These are phyloP conservation scores for Ambastaia sidthimunki DNA, from an alignment of 2,797 vertebrate genomes.

Conservation along the genomic window DNA sequence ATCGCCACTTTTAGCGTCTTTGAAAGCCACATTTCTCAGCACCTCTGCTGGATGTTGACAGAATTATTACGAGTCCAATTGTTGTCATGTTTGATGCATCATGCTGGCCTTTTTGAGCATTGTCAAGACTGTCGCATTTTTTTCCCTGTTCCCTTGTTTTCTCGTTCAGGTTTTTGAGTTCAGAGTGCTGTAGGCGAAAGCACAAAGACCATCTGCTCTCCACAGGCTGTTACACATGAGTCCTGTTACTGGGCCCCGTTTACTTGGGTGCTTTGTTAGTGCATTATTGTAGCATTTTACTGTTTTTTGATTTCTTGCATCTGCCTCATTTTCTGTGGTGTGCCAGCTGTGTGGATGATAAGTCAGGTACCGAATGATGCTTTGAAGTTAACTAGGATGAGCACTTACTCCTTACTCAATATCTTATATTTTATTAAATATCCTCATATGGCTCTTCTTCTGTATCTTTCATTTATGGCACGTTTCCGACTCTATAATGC, in stretches of 20 bases:
- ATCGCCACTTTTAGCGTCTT: background rate
- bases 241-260: constrained; percentile 59
- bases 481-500: background rate
- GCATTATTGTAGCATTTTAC: constrained; percentile 19
- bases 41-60: constrained; percentile 30
- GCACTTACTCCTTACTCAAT: constrained; percentile 7
- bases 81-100: constrained; percentile 42
- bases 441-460: constrained; percentile 7
- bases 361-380: constrained; percentile 46
- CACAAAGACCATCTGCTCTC: constrained; percentile 63
- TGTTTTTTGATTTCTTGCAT: constrained; percentile 41
- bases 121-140: constrained; percentile 52
- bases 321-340: constrained; percentile 44
- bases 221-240: constrained; percentile 64
- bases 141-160: constrained; percentile 35
- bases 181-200: constrained; percentile 61
- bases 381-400: constrained; percentile 21
- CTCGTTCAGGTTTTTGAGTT: constrained; percentile 50
- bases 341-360: constrained; percentile 42
- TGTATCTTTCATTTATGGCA: background rate
- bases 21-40: constrained; percentile 12
- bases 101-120: constrained; percentile 36
- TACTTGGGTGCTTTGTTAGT: constrained; percentile 48
- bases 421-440: constrained; percentile 3
- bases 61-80: constrained; percentile 21